These are phyloP conservation scores for Wiebesia pumilae DNA, from an alignment of 1,140 invertebrate genomes.

Conservation along the genomic window DNA sequence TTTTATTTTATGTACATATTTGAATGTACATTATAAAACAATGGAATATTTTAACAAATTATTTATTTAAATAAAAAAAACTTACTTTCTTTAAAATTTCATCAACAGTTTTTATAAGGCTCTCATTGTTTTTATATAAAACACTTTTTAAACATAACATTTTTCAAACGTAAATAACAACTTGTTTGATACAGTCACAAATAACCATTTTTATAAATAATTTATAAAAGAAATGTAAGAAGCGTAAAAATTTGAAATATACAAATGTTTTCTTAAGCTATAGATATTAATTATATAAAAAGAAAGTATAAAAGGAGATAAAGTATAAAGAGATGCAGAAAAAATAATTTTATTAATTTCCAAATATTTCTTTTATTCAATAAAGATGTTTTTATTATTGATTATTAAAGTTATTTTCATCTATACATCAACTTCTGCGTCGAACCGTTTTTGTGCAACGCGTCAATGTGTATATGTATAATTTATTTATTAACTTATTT, in stretches of 20 bases:
- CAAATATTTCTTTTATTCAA: constrained; percentile 34
- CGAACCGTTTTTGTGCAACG: background rate
- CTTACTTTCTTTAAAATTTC: constrained; percentile 13
- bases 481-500: constrained; percentile 51
- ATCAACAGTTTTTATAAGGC: background rate
- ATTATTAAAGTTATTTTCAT: constrained; percentile 27
- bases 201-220: constrained; percentile 34
- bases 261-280: constrained; percentile 9
- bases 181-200: constrained; percentile 3
- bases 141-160: constrained; percentile 35
- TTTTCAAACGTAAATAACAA: constrained; percentile 16
- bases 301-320: constrained; percentile 48
- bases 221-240: constrained; percentile 10
- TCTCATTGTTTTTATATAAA: background rate
- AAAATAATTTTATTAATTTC: constrained; percentile 29
- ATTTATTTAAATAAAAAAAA: constrained; percentile 27
- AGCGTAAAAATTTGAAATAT: constrained; percentile 12
- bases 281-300: constrained; percentile 35
- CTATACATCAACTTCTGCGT: constrained; percentile 31
- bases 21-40: constrained; percentile 8
- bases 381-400: constrained; percentile 32
- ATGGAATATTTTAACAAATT: constrained; percentile 2
- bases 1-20: background rate
- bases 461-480: constrained; percentile 38
- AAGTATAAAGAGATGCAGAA: constrained; percentile 43